Percentiles rank a stretch among this genome's conserved stretches.
phyloP scores from a whole-genome alignment of 2,113 vertebrate species.

The Sisor rabdophorus region DNA sequence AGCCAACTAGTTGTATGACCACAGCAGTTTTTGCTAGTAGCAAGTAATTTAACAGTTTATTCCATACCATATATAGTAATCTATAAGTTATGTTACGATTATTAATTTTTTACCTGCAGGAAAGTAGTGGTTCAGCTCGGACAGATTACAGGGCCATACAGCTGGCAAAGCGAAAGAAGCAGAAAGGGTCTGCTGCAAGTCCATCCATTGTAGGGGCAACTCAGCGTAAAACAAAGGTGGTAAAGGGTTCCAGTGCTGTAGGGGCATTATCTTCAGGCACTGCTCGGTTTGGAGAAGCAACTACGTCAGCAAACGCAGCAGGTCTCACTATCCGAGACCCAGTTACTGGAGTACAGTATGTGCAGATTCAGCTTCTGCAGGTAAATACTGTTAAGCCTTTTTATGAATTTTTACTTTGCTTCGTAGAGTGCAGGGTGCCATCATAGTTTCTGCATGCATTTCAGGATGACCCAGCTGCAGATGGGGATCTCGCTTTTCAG shows the following conservation, averaged over 20 bases:
- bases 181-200: constrained; percentile 66
- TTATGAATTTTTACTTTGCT: neutral
- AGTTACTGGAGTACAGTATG: constrained; percentile 76
- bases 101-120: constrained; percentile 69
- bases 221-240: constrained; percentile 75
- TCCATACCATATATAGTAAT: neutral
- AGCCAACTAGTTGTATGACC: neutral
- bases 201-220: constrained; percentile 63
- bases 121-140: constrained; percentile 88
- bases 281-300: constrained; percentile 66
- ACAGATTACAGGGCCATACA: constrained; percentile 96
- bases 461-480: constrained; percentile 82
- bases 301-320: constrained; percentile 68
- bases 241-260: constrained; percentile 57
- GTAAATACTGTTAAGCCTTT: constrained; percentile 62
- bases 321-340: constrained; percentile 77
- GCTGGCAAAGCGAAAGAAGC: constrained; percentile 87
- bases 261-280: constrained; percentile 51
- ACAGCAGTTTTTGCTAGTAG: neutral
- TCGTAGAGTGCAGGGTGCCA: neutral
- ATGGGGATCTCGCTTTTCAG: constrained; percentile 82
- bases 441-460: constrained; percentile 31
- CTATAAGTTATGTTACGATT: too few species aligned
- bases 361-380: constrained; percentile 90
- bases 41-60: neutral